phyloP scores from a whole-genome alignment of 1,140 invertebrate genomes.

The Spodoptera frugiperda region DNA sequence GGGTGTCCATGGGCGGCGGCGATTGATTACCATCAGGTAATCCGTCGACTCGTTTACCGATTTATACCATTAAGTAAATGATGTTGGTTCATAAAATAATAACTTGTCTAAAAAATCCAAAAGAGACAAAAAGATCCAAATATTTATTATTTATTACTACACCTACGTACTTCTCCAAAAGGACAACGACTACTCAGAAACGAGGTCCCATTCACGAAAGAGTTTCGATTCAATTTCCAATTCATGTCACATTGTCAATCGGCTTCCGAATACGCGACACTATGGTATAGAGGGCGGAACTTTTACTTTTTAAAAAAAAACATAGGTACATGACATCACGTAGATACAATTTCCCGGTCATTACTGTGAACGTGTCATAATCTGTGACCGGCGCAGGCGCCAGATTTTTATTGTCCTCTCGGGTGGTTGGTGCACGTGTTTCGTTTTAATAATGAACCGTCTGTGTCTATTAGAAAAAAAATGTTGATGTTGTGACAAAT shows the following conservation, averaged over 20 bases:
- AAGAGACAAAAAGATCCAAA: no score
- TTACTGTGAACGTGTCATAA: slow-evolving; percentile 79
- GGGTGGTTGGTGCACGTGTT: slow-evolving; percentile 46
- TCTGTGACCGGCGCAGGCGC: slow-evolving; percentile 73
- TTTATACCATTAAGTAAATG: no score
- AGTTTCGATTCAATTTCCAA: slow-evolving; percentile 50
- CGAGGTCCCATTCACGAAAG: slow-evolving; percentile 50
- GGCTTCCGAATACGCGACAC: slow-evolving; percentile 70
- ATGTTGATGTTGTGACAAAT: not conserved
- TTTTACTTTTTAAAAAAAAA: slow-evolving; percentile 78
- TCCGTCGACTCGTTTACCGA: no score
- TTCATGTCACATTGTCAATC: slow-evolving; percentile 64
- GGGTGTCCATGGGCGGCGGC: no score
- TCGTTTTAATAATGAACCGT: slow-evolving; percentile 23
- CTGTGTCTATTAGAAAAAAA: slow-evolving; percentile 41
- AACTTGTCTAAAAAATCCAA: not conserved
- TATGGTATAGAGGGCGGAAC: slow-evolving; percentile 66
- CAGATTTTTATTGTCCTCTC: slow-evolving; percentile 70
- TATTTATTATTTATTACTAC: slow-evolving; percentile 2
- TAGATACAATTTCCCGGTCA: slow-evolving; percentile 77
- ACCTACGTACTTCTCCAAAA: slow-evolving; percentile 33
- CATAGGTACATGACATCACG: slow-evolving; percentile 66
- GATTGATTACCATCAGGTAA: no score
- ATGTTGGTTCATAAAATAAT: not conserved
- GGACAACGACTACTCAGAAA: slow-evolving; percentile 50